Base-by-base conservation (phyloP, 2,797 vertebrate genomes). In the Potorous gilbertii region DNA sequence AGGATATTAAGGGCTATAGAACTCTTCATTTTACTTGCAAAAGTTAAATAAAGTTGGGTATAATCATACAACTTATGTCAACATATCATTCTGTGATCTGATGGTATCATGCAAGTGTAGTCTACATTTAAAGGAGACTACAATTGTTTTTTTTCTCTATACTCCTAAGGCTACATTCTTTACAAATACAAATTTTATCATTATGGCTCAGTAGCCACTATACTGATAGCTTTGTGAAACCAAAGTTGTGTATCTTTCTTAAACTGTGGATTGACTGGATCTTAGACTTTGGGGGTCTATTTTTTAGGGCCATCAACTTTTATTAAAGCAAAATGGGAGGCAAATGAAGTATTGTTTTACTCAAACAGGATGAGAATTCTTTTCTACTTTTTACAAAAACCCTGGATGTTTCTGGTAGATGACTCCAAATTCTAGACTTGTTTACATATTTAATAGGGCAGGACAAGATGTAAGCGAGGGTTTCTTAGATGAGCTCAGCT, bases 361-460 rank as follows among this genome's bases (percentile, higher is more conserved):
- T 96, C 93, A 90, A 95, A 93, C 9, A 62, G 27, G 3, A 62
- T 74, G 40, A 10, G 6, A 56, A 28, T 54, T 92, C 89, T 94
- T 92, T 92, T 66, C 10, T 54, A 94, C 54, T 52, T 28, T 3
- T 54, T 5, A 74, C n/a, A 14, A 40, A 66, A 74, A n/a, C 34
- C 34, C 34, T 74, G 34, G 16, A 40, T 0, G 34, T 21, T 81
- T 81, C 21, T 81, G 21, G 40, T 46, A 46, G 40, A 46, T 27
- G 18, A 21, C 40, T 81, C 40, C 40, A 81, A 81, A 81, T 46
- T 46, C 74, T 81, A 81, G 74, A 81, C 40, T 34, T 93, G 56
- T 66, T 96, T 94, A 91, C 11, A 89, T 93, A 92, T 54, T 40
- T 91, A 92, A 92, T 55, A 91, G 90, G 94, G 54, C 90, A 92